These are phyloP conservation scores for Siderastrea radians DNA, from an alignment of 92 coral and sea anemone genomes.

Conservation along the genomic window DNA sequence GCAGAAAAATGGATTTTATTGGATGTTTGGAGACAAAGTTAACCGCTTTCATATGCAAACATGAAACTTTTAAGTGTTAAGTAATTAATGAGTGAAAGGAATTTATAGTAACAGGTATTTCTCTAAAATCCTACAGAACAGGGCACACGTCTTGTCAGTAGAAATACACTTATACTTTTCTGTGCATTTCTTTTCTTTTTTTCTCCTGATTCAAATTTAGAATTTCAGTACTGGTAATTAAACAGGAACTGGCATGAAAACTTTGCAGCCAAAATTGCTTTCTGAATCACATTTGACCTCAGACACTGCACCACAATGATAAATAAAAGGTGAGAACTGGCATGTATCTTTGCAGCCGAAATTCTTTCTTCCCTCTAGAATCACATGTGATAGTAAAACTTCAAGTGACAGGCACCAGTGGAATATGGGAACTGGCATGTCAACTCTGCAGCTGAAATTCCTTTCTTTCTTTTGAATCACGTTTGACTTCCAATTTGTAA, in stretches of 20 bases:
- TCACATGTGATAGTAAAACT: neutral
- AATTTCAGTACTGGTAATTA: neutral
- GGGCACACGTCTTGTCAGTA: too few species aligned
- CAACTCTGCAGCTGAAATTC: constrained; percentile 8
- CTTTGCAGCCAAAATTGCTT: constrained; percentile 28
- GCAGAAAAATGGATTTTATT: too few species aligned
- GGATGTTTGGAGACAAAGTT: too few species aligned
- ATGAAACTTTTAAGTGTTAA: too few species aligned
- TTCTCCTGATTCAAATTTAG: neutral
- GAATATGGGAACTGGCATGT: constrained; percentile 15
- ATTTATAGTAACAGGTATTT: too few species aligned
- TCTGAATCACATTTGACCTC: neutral
- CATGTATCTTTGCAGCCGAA: constrained; percentile 17
- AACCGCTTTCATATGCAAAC: too few species aligned
- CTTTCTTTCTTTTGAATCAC: neutral
- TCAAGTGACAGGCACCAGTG: neutral
- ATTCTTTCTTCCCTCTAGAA: neutral
- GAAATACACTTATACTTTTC: too few species aligned
- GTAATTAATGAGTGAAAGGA: too few species aligned
- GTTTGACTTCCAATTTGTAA: neutral
- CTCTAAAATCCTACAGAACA: too few species aligned
- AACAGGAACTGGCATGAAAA: constrained; percentile 19
- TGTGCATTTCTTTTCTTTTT: too few species aligned
- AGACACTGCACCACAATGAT: neutral
- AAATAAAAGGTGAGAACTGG: constrained; percentile 7